Conservation (phyloP, 2,113 vertebrate genomes). For the Narcine bancroftii region DNA sequence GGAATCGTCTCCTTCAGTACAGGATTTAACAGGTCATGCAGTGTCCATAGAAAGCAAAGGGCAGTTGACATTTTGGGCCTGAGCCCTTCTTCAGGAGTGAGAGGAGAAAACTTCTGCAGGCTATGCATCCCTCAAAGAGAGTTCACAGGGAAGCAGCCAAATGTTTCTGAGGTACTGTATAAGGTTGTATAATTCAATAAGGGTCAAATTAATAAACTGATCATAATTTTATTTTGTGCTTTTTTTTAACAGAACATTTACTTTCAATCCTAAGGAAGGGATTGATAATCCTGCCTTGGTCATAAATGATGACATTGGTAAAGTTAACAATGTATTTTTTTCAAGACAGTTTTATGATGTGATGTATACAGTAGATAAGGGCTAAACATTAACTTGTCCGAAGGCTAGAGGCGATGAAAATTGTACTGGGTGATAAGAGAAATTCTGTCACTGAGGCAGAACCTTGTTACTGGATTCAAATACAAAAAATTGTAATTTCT, state of each 20-base stretch:
- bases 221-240: conserved; percentile 1
- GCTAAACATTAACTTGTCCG: background rate
- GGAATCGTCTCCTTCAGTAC: background rate
- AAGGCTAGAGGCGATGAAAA: background rate
- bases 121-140: too few species aligned
- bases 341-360: background rate
- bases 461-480: background rate
- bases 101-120: too few species aligned
- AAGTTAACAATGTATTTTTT: conserved; percentile 38
- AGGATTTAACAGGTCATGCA: too few species aligned
- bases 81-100: too few species aligned
- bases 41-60: too few species aligned
- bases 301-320: conserved; percentile 72
- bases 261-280: conserved; percentile 81
- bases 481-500: conserved; percentile 10
- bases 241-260: conserved; percentile 68
- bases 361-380: background rate
- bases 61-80: too few species aligned
- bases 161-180: too few species aligned
- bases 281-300: conserved; percentile 87
- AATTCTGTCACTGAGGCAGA: background rate
- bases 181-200: background rate
- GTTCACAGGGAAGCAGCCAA: too few species aligned
- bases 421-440: background rate
- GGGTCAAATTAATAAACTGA: background rate